A percentile compares a stretch with the other conserved stretches of the same genome.
Evolutionary conservation across 2,888 invertebrate genomes (phyloP).

Genomic region (Pachycephus smyrnensis): DNA sequence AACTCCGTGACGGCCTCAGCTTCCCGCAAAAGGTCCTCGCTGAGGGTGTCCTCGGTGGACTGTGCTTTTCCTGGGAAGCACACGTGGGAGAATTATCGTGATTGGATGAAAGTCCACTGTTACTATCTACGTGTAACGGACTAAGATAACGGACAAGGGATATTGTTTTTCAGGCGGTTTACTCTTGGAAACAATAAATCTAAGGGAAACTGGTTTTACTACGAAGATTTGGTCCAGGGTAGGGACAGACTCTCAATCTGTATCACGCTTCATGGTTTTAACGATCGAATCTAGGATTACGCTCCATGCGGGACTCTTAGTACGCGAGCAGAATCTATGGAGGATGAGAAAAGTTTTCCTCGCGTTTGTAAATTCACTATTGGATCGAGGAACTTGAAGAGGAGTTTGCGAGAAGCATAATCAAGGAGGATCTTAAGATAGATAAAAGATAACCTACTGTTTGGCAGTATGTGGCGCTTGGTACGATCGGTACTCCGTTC

Average conservation of each 20-base stretch:
- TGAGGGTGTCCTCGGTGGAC: conserved; percentile 61
- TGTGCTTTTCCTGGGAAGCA: conserved; percentile 58
- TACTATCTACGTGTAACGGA: neutral
- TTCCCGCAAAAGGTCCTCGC: conserved; percentile 70
- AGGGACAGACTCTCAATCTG: neutral
- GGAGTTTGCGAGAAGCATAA: neutral
- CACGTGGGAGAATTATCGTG: neutral
- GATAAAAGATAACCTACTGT: conserved; percentile 48
- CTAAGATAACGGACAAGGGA: neutral
- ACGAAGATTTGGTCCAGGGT: neutral
- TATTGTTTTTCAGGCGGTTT: neutral
- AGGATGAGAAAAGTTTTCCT: neutral
- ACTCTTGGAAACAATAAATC: neutral
- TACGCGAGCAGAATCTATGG: neutral
- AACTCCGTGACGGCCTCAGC: conserved; percentile 72
- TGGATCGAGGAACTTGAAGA: neutral
- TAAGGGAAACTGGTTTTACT: neutral
- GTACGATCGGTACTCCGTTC: conserved; percentile 50
- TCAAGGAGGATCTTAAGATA: conserved; percentile 10
- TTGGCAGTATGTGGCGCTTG: conserved; percentile 54
- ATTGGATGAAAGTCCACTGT: neutral
- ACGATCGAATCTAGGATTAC: neutral
- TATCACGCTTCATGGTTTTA: neutral
- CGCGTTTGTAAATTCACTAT: neutral
- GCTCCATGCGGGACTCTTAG: neutral